Percentiles rank a stretch among this genome's conserved stretches.
phyloP scores from a whole-genome alignment of 2,888 invertebrate species.

The Athrips mouffetella region DNA sequence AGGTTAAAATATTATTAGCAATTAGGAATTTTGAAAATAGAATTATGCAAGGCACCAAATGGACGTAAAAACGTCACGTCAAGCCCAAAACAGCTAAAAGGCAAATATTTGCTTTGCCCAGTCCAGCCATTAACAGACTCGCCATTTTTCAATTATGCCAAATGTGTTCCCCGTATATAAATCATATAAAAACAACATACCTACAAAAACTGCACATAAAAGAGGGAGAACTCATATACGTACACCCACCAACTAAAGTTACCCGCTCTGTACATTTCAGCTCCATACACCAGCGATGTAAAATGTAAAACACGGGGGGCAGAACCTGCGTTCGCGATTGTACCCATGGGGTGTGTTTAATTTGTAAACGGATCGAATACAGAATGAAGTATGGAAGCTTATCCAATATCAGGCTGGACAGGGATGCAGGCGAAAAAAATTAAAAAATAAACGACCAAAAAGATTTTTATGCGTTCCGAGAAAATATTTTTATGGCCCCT shows the following conservation, averaged over 20 bases:
- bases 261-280: neutral
- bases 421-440: constrained; percentile 43
- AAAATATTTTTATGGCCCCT: constrained; percentile 46
- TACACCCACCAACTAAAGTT: neutral
- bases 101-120: constrained; percentile 62
- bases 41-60: neutral
- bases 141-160: constrained; percentile 77
- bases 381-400: constrained; percentile 37
- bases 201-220: constrained; percentile 20
- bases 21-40: no score
- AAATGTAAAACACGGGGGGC: neutral
- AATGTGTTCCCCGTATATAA: constrained; percentile 70
- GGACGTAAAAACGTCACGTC: neutral
- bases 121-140: constrained; percentile 49
- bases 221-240: neutral
- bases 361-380: constrained; percentile 65
- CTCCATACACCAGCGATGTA: neutral
- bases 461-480: constrained; percentile 36
- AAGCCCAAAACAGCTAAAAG: constrained; percentile 39
- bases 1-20: no score
- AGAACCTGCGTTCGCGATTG: constrained; percentile 2
- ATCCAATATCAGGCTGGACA: constrained; percentile 45
- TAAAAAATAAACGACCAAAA: constrained; percentile 29
- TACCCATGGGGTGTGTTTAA: constrained; percentile 53
- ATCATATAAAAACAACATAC: constrained; percentile 48